These are phyloP conservation scores for Hylaeus anthracinus DNA, from an alignment of 1,140 invertebrate species.

Conservation along the genomic window DNA sequence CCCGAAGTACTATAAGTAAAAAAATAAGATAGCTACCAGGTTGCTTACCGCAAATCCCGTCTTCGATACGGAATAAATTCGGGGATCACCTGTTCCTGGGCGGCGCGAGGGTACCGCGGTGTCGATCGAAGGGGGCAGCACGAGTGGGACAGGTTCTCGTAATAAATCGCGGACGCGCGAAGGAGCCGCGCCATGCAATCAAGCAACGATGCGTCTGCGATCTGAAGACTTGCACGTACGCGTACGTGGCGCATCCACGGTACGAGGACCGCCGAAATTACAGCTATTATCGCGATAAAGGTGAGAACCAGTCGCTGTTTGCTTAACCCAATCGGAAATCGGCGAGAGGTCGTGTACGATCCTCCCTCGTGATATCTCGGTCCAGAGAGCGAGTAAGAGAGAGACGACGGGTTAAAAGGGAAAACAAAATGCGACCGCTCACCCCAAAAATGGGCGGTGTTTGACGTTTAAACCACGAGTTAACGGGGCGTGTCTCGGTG, in stretches of 20 bases:
- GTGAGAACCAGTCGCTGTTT: conserved; percentile 67
- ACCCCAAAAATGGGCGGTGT: conserved; percentile 61
- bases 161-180: conserved; percentile 67
- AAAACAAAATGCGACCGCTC: conserved; percentile 38
- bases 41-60: too few species aligned
- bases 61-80: background rate
- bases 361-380: background rate
- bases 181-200: conserved; percentile 62
- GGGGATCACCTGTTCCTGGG: background rate
- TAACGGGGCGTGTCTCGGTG: conserved; percentile 69
- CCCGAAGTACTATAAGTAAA: too few species aligned
- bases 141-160: conserved; percentile 42
- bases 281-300: conserved; percentile 70
- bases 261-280: conserved; percentile 63
- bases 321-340: conserved; percentile 64
- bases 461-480: conserved; percentile 64
- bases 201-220: conserved; percentile 59
- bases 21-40: too few species aligned
- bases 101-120: background rate
- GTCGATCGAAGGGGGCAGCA: conserved; percentile 11
- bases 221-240: conserved; percentile 53
- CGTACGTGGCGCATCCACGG: conserved; percentile 23
- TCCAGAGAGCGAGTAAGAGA: background rate
- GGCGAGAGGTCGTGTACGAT: conserved; percentile 54
- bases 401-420: background rate